Percentiles rank a stretch among this genome's conserved stretches.
Evolutionary conservation across 2,888 invertebrate genomes (phyloP).

Genomic region (Antheraea yamamai): DNA sequence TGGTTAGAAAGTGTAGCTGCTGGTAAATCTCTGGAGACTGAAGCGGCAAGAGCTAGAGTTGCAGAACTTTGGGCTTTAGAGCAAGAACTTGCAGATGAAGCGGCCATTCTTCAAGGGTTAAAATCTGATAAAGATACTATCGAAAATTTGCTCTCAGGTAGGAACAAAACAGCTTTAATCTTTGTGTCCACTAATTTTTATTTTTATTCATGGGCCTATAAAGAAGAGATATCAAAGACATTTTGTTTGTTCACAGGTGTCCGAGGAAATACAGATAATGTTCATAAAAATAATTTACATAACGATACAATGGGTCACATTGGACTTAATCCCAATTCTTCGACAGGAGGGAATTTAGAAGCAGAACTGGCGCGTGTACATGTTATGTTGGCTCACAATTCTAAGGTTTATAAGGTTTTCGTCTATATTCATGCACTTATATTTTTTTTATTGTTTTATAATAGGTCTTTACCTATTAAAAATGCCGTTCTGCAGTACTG

Average conservation of each 20-base stretch:
- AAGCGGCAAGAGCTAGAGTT: slow-evolving; percentile 72
- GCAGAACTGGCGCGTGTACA: slow-evolving; percentile 92
- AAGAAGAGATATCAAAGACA: not conserved
- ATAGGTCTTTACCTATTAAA: too few relatives aligned
- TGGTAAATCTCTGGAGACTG: slow-evolving; percentile 83
- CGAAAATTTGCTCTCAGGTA: slow-evolving; percentile 72
- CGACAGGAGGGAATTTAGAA: slow-evolving; percentile 78
- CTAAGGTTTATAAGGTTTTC: slow-evolving; percentile 90
- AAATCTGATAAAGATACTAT: slow-evolving; percentile 75
- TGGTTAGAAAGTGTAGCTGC: slow-evolving; percentile 89
- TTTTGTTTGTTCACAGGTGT: slow-evolving; percentile 51
- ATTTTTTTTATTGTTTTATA: slow-evolving; percentile 44
- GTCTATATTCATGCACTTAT: slow-evolving; percentile 81
- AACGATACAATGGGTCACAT: slow-evolving; percentile 4
- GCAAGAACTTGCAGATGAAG: slow-evolving; percentile 77
- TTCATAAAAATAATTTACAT: slow-evolving; percentile 46
- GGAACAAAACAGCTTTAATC: not conserved
- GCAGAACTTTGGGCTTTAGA: slow-evolving; percentile 77
- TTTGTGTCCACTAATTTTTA: not conserved
- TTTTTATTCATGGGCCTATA: too few relatives aligned
- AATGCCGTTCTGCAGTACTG: too few relatives aligned
- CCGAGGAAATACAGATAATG: slow-evolving; percentile 63
- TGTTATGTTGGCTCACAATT: slow-evolving; percentile 93
- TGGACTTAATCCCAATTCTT: slow-evolving; percentile 5
- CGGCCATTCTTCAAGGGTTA: slow-evolving; percentile 71